Evolutionary conservation across 2,797 vertebrate species (phyloP).

Genomic region (Steatocranus sp.): DNA sequence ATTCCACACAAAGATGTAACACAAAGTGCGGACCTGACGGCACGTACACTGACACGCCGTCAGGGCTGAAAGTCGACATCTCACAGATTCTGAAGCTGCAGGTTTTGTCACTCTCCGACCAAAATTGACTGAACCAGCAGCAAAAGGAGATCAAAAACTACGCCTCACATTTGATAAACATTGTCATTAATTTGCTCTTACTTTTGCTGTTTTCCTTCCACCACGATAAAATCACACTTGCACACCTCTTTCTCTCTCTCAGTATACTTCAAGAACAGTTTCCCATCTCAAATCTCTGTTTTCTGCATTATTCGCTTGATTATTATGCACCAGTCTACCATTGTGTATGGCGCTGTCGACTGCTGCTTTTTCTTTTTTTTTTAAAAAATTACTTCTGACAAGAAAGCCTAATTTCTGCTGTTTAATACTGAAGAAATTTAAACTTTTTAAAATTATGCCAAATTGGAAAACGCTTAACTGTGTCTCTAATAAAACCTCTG

Average conservation of each 20-base stretch:
- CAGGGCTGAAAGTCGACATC: neutral
- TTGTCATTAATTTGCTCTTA: neutral
- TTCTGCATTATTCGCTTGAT: neutral
- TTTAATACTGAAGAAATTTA: neutral
- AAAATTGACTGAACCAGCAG: neutral
- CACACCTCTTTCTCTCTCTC: neutral
- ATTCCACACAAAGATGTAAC: neutral
- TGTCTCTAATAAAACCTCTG: neutral
- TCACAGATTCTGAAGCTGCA: neutral
- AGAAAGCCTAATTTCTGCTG: neutral
- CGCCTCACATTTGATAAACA: neutral
- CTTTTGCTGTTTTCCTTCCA: neutral
- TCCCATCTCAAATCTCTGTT: neutral
- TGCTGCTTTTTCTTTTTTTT: neutral
- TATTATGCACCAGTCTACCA: neutral
- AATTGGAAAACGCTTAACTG: neutral
- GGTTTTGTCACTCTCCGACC: neutral
- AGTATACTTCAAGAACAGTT: neutral
- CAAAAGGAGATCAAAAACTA: neutral
- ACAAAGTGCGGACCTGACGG: neutral
- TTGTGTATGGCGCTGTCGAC: accelerated
- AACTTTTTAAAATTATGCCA: neutral
- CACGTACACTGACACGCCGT: neutral
- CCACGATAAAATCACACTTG: neutral
- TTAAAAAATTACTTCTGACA: neutral